phyloP scores from a whole-genome alignment of 2,113 vertebrate species.

The Corythaixoides concolor region DNA sequence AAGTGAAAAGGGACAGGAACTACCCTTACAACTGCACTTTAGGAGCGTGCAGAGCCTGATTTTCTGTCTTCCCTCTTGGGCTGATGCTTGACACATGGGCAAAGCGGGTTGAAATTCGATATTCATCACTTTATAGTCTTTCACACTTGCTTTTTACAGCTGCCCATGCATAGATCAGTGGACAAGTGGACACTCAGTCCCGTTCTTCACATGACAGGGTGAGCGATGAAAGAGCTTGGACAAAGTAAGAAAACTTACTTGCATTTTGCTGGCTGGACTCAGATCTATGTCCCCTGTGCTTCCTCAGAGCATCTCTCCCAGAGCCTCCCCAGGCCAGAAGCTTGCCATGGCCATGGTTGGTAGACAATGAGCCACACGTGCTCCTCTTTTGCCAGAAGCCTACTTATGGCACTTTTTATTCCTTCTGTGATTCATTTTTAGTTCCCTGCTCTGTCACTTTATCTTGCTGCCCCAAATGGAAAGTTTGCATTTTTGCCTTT shows the following conservation, averaged over 20 bases:
- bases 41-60: fast-evolving
- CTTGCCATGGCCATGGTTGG: background rate
- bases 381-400: background rate
- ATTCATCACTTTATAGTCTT: background rate
- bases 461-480: background rate
- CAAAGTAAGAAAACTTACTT: background rate
- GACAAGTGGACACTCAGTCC: background rate
- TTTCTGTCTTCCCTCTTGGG: background rate
- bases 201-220: fast-evolving
- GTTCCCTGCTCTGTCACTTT: background rate
- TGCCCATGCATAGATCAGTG: background rate
- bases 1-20: background rate
- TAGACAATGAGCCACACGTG: background rate
- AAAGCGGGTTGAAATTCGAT: background rate
- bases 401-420: background rate
- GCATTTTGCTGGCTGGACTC: fast-evolving
- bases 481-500: background rate
- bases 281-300: background rate
- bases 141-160: background rate
- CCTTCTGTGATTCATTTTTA: background rate
- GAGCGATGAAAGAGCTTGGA: background rate
- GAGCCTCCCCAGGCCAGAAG: background rate
- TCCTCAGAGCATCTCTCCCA: background rate
- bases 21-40: background rate
- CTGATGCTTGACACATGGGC: fast-evolving